Base-by-base conservation (phyloP, 1,140 invertebrate species). In the Coenobita brevimanus region DNA sequence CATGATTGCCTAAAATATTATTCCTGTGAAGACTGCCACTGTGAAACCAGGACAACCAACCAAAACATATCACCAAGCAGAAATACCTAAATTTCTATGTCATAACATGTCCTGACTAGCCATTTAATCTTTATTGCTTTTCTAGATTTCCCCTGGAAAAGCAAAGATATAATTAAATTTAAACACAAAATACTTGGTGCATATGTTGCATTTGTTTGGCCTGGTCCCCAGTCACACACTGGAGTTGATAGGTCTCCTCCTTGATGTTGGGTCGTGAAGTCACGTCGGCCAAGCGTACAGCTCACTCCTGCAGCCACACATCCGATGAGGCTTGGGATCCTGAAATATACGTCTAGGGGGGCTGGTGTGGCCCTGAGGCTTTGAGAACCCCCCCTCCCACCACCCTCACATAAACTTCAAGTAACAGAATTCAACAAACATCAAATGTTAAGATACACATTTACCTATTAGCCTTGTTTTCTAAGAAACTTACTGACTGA, bases 301-400 rank as follows among this genome's bases (percentile, higher is more conserved):
- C 76, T 69, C 62, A 54, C 43, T 69, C 54, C 33, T 75, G 75
- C 78, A 54, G 62, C 76, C 57, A 60, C 76, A 57, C 46, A 24
- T 57, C 36, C 64, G 57, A 80, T 38, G 43, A 62, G 85, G 43
- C 27, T n/a, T 46, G 85, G 43, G 43, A 43, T 80, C 78, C 85
- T 87, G 85, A 78, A 87, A 87, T 64, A 87, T 46, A 87, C 67
- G 62, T 80, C 75, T 81, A 75, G 67, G 67, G 85, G 85, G 85
- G 85, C 85, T 87, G 85, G 64, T 50, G 76, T 87, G 67, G 78
- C 43, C 78, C 78, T 50, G 85, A 87, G 76, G 76, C 46, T 69
- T 69, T 64, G 82, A 57, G 46, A 76, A 50, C 50, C 64, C 36
- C 24, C 76, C 78, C 64, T 27, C 15, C 38, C 27, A n/a, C 60